Base-by-base conservation (phyloP, 1,140 invertebrate species). In the Nixonia krombeini region DNA sequence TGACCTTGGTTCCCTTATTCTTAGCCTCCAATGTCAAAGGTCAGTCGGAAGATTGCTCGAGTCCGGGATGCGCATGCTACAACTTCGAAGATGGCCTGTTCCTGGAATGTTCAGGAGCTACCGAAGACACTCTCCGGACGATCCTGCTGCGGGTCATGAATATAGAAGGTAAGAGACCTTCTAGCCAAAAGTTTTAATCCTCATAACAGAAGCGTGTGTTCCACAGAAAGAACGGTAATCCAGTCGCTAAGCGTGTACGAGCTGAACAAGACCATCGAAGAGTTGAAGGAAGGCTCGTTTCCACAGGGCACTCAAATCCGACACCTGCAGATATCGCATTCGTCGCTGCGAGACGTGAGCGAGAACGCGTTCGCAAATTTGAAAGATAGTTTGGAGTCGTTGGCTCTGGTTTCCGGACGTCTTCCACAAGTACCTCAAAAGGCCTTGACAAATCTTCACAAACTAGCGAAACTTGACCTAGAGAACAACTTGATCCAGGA, bases 11-110 rank as follows among this genome's bases (percentile, higher is more conserved):
- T 28, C 26, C 50, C 4, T 57, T 58, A 23, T 70, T 59, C 29
- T 59, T 66, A 7, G 41, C 55, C 15, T 37, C 12, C 18, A 57
- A 49, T 10, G 50, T 64, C 28, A 37, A 55, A 6, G 45, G 62
- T 15, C 58, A 70, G 55, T 46, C 65, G 13, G 72, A 74, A 28
- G 77, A 84, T 52, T 85, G 83, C 51, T 82, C 69, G 8, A 81
- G 81, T 42, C 80, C 76, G 9, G 81, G 76, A 16, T 96, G 95
- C 84, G 91, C 93, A 0, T 96, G 95, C 81, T 95, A 95, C 85
- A 93, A 93, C 81, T 94, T 95, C 76, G 93, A 94, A 79, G 93
- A 95, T 84, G 94, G 93, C 13, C 86, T 96, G 28, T 95, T 94
- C 82, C 86, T 96, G 62, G 94, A 96, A 83, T 96, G 95, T 80